phyloP scores from a whole-genome alignment of 2,797 vertebrate species.

The Enteromius fasciolatus region DNA sequence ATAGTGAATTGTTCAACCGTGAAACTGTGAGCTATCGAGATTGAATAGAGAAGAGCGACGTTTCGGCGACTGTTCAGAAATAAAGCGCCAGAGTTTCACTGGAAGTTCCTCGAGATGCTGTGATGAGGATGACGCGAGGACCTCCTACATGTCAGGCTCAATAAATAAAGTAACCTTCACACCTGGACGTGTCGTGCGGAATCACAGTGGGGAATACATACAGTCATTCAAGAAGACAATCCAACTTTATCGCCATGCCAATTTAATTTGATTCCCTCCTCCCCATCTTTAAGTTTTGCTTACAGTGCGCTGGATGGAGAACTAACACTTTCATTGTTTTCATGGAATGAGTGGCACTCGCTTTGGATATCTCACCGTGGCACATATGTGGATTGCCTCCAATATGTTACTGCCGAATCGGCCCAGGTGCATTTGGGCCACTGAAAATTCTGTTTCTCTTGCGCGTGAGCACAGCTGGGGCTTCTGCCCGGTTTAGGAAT shows the following conservation, averaged over 20 bases:
- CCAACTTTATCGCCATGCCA: constrained; percentile 42
- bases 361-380: constrained; percentile 66
- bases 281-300: constrained; percentile 22
- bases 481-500: constrained; percentile 74
- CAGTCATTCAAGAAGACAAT: constrained; percentile 63
- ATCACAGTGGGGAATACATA: constrained; percentile 58
- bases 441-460: constrained; percentile 68
- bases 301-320: constrained; percentile 66
- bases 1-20: constrained; percentile 55
- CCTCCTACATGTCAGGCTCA: constrained; percentile 59
- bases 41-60: constrained; percentile 47
- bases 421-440: constrained; percentile 82
- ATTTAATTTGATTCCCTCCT: constrained; percentile 22
- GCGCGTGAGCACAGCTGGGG: constrained; percentile 71
- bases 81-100: constrained; percentile 16
- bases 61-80: constrained; percentile 26
- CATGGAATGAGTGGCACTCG: constrained; percentile 57
- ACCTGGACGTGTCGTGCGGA: constrained; percentile 70
- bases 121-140: constrained; percentile 71
- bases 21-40: constrained; percentile 46
- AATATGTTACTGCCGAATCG: constrained; percentile 82
- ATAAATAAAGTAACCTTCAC: constrained; percentile 62
- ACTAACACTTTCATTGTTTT: constrained; percentile 59
- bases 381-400: constrained; percentile 73
- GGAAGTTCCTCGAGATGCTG: constrained; percentile 39